Percentiles rank a stretch among this genome's conserved stretches.
Evolutionary conservation across 2,113 vertebrate species (phyloP).

Genomic region (Hirundichthys speculiger): DNA sequence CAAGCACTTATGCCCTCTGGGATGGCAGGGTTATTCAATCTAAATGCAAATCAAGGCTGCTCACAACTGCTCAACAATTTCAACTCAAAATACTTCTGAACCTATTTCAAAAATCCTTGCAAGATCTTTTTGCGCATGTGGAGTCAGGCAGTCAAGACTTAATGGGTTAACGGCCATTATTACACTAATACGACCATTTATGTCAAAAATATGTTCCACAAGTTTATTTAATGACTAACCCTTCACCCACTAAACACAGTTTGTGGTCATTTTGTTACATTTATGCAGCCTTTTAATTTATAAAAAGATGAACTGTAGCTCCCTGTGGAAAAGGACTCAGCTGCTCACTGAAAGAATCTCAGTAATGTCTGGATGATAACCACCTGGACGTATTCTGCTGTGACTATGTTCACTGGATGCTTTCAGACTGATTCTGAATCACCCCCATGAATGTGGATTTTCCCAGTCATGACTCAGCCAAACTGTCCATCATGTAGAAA

Average conservation of each 20-base stretch:
- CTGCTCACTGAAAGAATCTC: background rate
- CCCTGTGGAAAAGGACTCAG: background rate
- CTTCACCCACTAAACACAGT: too few species aligned
- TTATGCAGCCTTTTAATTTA: too few species aligned
- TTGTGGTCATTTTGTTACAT: too few species aligned
- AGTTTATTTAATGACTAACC: too few species aligned
- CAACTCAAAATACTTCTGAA: conserved; percentile 6
- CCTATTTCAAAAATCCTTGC: background rate
- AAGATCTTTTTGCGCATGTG: conserved; percentile 12
- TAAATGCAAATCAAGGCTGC: conserved; percentile 15
- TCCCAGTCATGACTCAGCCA: conserved; percentile 43
- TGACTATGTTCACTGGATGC: background rate
- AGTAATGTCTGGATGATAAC: conserved; percentile 4
- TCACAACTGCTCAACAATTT: conserved; percentile 10
- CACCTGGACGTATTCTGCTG: background rate
- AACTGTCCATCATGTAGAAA: conserved; percentile 4
- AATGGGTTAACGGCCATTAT: conserved; percentile 1
- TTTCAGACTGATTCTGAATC: background rate
- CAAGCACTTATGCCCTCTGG: background rate
- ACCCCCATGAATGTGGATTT: background rate
- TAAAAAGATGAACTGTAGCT: background rate
- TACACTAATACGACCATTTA: too few species aligned
- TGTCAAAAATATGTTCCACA: too few species aligned
- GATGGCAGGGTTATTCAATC: conserved; percentile 11
- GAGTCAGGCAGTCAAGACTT: conserved; percentile 3